Evolutionary conservation across 2,888 invertebrate species (phyloP).

Genomic region (Monoplex corrugatus): DNA sequence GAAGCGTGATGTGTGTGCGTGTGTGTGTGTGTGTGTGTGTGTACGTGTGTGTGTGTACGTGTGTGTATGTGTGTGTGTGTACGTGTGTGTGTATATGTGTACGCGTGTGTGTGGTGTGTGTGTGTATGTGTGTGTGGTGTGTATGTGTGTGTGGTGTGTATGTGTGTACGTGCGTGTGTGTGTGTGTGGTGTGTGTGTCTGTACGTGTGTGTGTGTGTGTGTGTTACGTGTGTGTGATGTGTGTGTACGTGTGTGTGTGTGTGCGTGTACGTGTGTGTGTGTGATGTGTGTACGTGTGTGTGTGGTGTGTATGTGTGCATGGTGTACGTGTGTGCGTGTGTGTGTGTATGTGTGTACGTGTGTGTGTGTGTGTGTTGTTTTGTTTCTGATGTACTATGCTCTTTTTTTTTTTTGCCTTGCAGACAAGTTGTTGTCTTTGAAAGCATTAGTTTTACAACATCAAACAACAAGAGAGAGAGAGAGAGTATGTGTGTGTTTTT

Average conservation of each 20-base stretch:
- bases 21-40: background rate
- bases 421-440: too few species aligned
- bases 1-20: background rate
- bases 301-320: too few species aligned
- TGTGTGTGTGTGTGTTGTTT: too few species aligned
- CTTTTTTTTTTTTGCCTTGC: background rate
- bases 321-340: too few species aligned
- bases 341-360: too few species aligned
- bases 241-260: too few species aligned
- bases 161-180: background rate
- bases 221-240: background rate
- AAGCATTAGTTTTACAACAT: background rate
- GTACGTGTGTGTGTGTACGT: conserved; percentile 9
- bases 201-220: background rate
- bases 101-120: background rate
- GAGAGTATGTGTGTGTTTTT: background rate
- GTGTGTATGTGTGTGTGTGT: conserved; percentile 29
- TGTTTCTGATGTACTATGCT: background rate
- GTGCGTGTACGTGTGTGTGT: too few species aligned
- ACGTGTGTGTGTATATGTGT: background rate
- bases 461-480: background rate
- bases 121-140: too few species aligned
- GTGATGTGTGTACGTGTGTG: too few species aligned
- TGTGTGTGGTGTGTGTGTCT: background rate
- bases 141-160: too few species aligned